These are phyloP conservation scores for Brachypteracias leptosomus DNA, from an alignment of 2,113 vertebrate species.

Conservation along the genomic window DNA sequence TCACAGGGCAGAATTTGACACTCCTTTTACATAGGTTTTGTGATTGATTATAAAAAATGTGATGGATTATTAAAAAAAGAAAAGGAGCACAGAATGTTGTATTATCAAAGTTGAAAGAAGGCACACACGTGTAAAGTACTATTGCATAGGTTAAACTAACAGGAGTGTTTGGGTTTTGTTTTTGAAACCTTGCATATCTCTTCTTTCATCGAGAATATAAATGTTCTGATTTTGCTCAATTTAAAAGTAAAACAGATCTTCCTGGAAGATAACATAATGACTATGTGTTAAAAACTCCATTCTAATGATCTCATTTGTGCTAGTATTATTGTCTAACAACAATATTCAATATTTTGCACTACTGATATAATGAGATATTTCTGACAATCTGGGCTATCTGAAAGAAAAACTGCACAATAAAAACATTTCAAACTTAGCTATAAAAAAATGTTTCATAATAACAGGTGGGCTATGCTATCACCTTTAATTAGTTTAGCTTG, in stretches of 20 bases:
- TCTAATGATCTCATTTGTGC: neutral
- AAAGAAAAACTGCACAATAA: neutral
- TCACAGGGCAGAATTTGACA: neutral
- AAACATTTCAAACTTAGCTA: neutral
- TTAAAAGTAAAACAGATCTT: neutral
- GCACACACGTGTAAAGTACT: neutral
- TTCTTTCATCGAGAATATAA: neutral
- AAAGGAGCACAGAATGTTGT: neutral
- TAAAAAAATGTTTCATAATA: neutral
- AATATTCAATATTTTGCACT: neutral
- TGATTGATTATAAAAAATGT: neutral
- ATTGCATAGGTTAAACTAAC: neutral
- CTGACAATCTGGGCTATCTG: neutral
- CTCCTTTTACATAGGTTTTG: neutral
- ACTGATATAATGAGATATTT: neutral
- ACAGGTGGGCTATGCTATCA: neutral
- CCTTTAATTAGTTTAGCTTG: neutral
- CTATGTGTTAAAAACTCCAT: neutral
- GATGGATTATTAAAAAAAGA: neutral
- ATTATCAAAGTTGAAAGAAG: neutral
- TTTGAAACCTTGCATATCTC: neutral
- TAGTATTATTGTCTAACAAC: neutral
- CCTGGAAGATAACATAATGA: neutral
- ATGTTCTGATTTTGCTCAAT: neutral
- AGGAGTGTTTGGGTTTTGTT: rapidly evolving